Base-by-base conservation (phyloP, 2,113 vertebrate genomes). In the Siniperca chuatsi region DNA sequence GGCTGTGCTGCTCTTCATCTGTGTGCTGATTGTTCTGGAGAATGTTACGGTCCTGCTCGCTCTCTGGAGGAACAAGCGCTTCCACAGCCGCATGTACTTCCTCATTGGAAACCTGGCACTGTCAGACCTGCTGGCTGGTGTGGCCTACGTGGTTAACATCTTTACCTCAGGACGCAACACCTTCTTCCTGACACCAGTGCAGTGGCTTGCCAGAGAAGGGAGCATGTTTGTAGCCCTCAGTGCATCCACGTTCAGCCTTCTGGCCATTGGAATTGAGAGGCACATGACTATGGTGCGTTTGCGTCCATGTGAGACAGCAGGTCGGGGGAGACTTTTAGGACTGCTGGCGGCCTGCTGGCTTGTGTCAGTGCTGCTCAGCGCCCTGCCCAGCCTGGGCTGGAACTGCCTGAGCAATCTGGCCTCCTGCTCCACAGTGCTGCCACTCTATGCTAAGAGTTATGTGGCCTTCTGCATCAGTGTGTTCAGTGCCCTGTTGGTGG, bases 141-240 rank as follows among this genome's bases (percentile, higher is more conserved):
- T 96, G 88, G 95, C 95, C 62, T 96, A 96, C 5, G 86, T 95
- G 60, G 94, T 96, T 6, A 96, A 96, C 89, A 95, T 95, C 84
- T 95, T 95, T 72, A 96, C 93, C 35, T 96, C 96, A 0, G 96
- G 96, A 13, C 40, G 29, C 3, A 90, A 91, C 13, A 96, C 96
- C 62, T 95, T 79, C 68, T 95, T 92, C 90, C 87, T 96, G 81
- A 96, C 94, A 0, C 93, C 95, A 0, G 57, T 65, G 29, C 94
- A 95, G 90, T 96, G 96, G 96, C 86, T 96, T 88, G 92, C 94
- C 13, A 86, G 96, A n/a, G 96, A 96, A 64, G 96, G 96, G 12
- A 96, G 96, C 88, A 95, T 96, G 96, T 96, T 96, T 3, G 93
- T 96, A 81, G 95, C 96, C 18, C 93, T 96, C 52, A 95, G 95